Percentiles rank a stretch among this genome's conserved stretches.
Conservation (phyloP, 2,113 vertebrate species). For the Chinchilla lanigera region DNA sequence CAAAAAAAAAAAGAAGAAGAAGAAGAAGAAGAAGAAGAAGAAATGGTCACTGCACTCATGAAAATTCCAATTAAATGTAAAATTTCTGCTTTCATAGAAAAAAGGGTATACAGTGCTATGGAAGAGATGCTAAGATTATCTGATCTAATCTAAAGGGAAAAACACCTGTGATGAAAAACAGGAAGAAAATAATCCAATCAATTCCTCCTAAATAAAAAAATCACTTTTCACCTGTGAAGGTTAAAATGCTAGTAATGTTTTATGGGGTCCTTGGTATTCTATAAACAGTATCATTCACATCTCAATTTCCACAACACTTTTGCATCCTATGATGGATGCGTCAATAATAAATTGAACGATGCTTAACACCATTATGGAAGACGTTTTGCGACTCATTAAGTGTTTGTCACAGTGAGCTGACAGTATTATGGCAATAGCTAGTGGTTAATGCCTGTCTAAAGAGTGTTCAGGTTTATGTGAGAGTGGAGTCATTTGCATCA, state of each 20-base stretch:
- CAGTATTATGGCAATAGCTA: neutral
- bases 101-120: neutral
- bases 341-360: neutral
- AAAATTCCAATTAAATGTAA: conserved; percentile 4
- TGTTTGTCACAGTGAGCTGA: neutral
- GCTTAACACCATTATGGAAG: neutral
- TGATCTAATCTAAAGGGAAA: neutral
- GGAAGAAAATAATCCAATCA: neutral
- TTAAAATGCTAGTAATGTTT: conserved; percentile 37
- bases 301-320: neutral
- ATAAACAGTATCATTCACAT: neutral
- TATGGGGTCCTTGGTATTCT: neutral
- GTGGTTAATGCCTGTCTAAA: conserved; percentile 18
- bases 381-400: neutral
- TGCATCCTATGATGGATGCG: neutral
- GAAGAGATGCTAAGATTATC: neutral
- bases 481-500: neutral
- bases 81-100: neutral
- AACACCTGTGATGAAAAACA: neutral
- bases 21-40: too few species aligned
- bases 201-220: neutral
- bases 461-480: conserved; percentile 1
- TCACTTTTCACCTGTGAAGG: conserved; percentile 17
- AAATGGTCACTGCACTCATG: neutral
- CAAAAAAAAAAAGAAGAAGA: too few species aligned